Evolutionary conservation across 2,113 vertebrate genomes (phyloP).

Genomic region (Oryzias javanicus): DNA sequence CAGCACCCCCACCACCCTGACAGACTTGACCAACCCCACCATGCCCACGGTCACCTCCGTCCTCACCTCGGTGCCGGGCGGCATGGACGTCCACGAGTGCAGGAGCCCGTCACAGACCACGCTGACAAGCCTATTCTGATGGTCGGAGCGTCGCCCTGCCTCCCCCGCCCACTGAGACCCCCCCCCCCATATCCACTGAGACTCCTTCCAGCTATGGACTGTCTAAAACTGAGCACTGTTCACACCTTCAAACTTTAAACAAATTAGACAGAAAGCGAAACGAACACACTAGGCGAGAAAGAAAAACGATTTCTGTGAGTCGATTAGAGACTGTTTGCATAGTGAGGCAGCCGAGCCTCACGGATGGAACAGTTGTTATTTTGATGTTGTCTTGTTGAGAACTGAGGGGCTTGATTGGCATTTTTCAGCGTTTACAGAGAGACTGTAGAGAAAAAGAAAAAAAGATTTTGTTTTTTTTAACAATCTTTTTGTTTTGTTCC

Average conservation of each 20-base stretch:
- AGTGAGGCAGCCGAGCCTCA: conserved; percentile 84
- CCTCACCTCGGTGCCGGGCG: conserved; percentile 86
- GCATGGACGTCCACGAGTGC: conserved; percentile 92
- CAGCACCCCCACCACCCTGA: conserved; percentile 95
- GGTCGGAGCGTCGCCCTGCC: conserved; percentile 44
- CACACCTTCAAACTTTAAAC: conserved; percentile 50
- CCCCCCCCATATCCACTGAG: no score
- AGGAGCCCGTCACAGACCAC: conserved; percentile 97
- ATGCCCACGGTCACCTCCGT: conserved; percentile 98
- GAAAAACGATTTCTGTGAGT: conserved; percentile 62
- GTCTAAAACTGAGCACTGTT: conserved; percentile 54
- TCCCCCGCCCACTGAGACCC: neutral
- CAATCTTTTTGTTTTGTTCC: conserved; percentile 51
- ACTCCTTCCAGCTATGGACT: conserved; percentile 9
- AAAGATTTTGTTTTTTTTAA: conserved; percentile 71
- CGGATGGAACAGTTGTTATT: conserved; percentile 70
- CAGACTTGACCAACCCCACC: conserved; percentile 97
- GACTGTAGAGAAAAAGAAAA: conserved; percentile 69
- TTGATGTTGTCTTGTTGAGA: conserved; percentile 75
- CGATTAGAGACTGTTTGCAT: conserved; percentile 89
- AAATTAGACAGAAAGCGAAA: conserved; percentile 51
- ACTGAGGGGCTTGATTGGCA: conserved; percentile 80
- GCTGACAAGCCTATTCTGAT: conserved; percentile 99
- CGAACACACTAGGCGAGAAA: neutral
- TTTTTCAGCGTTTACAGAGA: conserved; percentile 80